Evolutionary conservation across 2,113 vertebrate species (phyloP).

Genomic region (Nothobranchius kuhntae): DNA sequence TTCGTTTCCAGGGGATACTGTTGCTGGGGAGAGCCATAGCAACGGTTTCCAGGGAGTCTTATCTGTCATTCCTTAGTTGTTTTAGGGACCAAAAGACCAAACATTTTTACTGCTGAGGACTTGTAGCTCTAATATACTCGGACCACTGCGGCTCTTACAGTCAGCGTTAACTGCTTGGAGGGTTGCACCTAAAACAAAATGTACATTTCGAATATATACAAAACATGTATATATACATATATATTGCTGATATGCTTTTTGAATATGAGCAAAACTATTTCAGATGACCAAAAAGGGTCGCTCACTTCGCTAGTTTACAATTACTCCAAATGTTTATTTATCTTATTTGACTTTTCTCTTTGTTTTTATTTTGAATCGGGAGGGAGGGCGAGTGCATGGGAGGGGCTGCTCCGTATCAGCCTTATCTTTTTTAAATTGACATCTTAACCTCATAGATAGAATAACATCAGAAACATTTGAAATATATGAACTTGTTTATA

Average conservation of each 20-base stretch:
- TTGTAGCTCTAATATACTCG: slow-evolving; percentile 94
- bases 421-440: slow-evolving; percentile 83
- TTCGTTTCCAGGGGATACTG: slow-evolving; percentile 87
- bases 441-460: slow-evolving; percentile 82
- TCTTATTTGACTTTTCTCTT: slow-evolving; percentile 55
- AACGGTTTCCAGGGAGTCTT: slow-evolving; percentile 90
- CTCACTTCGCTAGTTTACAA: slow-evolving; percentile 84
- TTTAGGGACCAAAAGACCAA: slow-evolving; percentile 99
- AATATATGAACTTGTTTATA: slow-evolving; percentile 83
- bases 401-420: slow-evolving; percentile 86
- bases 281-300: slow-evolving; percentile 76
- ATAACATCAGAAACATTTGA: slow-evolving; percentile 80
- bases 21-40: slow-evolving; percentile 85
- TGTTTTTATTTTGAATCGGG: slow-evolving; percentile 72
- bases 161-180: slow-evolving; percentile 89
- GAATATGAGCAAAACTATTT: slow-evolving; percentile 92
- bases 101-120: slow-evolving; percentile 97
- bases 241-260: slow-evolving; percentile 87
- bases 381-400: slow-evolving; percentile 80
- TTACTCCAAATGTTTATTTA: slow-evolving; percentile 77
- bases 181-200: slow-evolving; percentile 88
- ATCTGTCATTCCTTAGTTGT: slow-evolving; percentile 99
- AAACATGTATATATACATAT: slow-evolving; percentile 84
- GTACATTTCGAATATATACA: slow-evolving; percentile 83
- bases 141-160: slow-evolving; percentile 90